These are phyloP conservation scores for Ophioninae sp. DNA, from an alignment of 2,888 invertebrate genomes.

Conservation along the genomic window DNA sequence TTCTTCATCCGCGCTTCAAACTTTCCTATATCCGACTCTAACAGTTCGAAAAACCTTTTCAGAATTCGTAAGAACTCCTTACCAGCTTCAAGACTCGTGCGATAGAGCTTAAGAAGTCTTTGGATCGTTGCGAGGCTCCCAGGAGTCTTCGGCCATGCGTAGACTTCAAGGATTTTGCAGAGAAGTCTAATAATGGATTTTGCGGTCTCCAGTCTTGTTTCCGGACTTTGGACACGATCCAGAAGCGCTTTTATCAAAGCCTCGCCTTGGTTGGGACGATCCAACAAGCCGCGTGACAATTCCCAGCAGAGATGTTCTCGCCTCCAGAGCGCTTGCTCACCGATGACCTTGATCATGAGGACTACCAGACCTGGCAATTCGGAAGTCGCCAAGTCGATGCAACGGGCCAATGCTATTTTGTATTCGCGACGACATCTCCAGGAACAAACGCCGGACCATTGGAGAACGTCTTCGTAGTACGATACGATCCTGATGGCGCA, in stretches of 20 bases:
- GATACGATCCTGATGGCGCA: constrained; percentile 70
- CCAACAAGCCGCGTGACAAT: constrained; percentile 73
- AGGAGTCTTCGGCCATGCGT: constrained; percentile 81
- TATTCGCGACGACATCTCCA: constrained; percentile 70
- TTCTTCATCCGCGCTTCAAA: background rate
- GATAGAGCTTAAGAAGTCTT: constrained; percentile 82
- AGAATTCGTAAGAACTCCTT: constrained; percentile 7
- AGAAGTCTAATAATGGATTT: constrained; percentile 82
- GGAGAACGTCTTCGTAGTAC: constrained; percentile 65
- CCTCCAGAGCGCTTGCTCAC: constrained; percentile 80
- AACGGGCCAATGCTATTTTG: constrained; percentile 68
- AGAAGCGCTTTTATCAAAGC: constrained; percentile 68
- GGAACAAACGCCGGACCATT: constrained; percentile 59
- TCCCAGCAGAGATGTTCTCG: constrained; percentile 79
- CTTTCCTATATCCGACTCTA: background rate
- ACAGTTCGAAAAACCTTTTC: background rate
- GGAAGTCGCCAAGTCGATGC: constrained; percentile 67
- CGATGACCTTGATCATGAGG: constrained; percentile 77
- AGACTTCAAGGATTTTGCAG: constrained; percentile 81
- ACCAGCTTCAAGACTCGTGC: constrained; percentile 78
- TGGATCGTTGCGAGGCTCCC: constrained; percentile 81
- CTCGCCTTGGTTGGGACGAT: constrained; percentile 66
- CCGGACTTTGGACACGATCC: constrained; percentile 68
- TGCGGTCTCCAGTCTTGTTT: constrained; percentile 77
- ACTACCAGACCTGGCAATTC: constrained; percentile 72